Evolutionary conservation across 2,888 invertebrate genomes (phyloP), one percentile per base, ranked within the genome.

Genomic region (Erannis defoliaria): DNA sequence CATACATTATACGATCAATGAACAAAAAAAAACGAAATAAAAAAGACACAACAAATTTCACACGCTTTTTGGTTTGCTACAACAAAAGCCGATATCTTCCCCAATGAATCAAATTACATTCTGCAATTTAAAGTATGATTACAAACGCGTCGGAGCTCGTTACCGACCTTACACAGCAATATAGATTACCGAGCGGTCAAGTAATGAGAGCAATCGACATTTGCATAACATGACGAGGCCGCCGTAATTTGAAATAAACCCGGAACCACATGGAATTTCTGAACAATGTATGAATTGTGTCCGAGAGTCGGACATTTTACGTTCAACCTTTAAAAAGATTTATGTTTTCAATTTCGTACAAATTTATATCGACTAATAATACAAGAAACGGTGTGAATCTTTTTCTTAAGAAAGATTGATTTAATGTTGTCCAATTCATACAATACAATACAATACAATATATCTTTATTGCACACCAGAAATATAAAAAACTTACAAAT

Each of bases 221-320:
- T 42, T 42, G n/a, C 42, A 42, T 42, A 42, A 42, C 21, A 21
- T 42, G 42, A 42, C 10, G 42, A 42, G 21, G 6, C 18, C 38
- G 5, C 42, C 3, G 21, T 21, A 5, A 42, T 42, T n/a, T n/a
- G 21, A 21, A 42, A 21, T 14, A 12, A 21, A n/a, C 42, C 42
- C 21, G 21, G 19, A 5, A 37, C 10, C 38, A 19, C 40, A 6
- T 3, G 21, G 6, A 12, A 5, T 42, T 5, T 6, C n/a, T 4
- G 42, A 10, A 38, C 18, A 37, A 16, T 3, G 9, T 16, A n/a
- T 14, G 9, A 38, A 1, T 18, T 38, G 5, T 18, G 18, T 35
- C 14, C 2, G 18, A 2, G 38, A 18, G 38, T 38, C 18, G 18
- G 10, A 16, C 14, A 14, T 23, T 4, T 23, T 2, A 23, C 5